A percentile compares a stretch with the other conserved stretches of the same genome.
Conservation (phyloP, 2,113 vertebrate genomes). For the Festucalex cinctus region DNA sequence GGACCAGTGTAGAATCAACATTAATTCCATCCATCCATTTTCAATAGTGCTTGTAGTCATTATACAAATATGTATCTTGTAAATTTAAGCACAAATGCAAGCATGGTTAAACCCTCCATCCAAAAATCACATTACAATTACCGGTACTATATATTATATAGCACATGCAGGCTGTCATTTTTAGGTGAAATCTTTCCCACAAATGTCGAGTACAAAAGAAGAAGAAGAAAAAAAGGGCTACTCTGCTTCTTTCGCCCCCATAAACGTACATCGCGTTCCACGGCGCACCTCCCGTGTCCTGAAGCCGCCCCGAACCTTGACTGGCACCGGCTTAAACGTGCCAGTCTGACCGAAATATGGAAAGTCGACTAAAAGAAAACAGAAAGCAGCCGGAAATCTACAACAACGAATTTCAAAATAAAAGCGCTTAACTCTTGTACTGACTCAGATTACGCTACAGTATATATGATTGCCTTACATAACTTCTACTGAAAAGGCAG, state of each 20-base stretch:
- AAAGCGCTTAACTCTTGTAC: neutral
- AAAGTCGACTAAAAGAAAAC: conserved; percentile 15
- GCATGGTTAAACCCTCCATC: neutral
- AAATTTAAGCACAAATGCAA: neutral
- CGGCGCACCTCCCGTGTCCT: conserved; percentile 27
- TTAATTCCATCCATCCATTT: neutral
- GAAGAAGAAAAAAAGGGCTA: neutral
- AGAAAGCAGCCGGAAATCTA: neutral
- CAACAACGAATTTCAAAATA: conserved; percentile 25
- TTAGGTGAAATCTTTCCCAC: neutral
- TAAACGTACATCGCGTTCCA: conserved; percentile 45
- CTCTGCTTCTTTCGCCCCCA: neutral
- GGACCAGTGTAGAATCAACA: neutral
- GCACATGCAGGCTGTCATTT: neutral
- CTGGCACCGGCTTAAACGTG: conserved; percentile 52
- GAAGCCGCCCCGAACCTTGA: conserved; percentile 36
- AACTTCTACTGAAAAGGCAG: too few relatives aligned
- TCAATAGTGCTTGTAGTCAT: neutral
- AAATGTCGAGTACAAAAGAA: neutral
- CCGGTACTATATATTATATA: neutral
- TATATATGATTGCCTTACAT: too few relatives aligned
- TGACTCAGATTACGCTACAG: too few relatives aligned
- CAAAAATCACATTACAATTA: neutral
- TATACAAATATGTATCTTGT: neutral
- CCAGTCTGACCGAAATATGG: conserved; percentile 32